These are phyloP conservation scores for Eucidaris tribuloides DNA, from an alignment of 35 echinoderm and acorn worm species.

Conservation along the genomic window DNA sequence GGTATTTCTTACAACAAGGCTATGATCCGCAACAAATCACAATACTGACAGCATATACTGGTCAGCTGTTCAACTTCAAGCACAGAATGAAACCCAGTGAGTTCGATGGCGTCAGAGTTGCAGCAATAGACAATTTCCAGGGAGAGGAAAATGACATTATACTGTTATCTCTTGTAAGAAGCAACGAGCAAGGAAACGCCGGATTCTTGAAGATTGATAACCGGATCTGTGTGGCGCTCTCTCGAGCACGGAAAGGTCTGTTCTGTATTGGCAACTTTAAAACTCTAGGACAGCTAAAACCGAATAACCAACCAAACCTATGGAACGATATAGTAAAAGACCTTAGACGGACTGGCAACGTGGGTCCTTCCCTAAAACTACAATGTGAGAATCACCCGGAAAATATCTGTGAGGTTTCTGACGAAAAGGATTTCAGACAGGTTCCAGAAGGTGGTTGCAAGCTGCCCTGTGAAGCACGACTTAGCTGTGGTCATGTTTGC, in stretches of 20 bases:
- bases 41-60: slow-evolving; percentile 77
- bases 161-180: slow-evolving; percentile 85
- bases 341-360: not conserved
- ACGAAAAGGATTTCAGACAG: slow-evolving; percentile 47
- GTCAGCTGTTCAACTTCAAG: slow-evolving; percentile 83
- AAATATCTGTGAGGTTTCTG: slow-evolving; percentile 25
- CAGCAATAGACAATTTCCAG: slow-evolving; percentile 80
- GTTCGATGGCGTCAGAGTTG: slow-evolving; percentile 62
- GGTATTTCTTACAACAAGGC: slow-evolving; percentile 81
- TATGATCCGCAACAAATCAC: slow-evolving; percentile 80
- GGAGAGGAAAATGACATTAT: slow-evolving; percentile 99
- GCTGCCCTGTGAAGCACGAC: slow-evolving; percentile 47
- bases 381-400: slow-evolving; percentile 75
- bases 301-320: not conserved
- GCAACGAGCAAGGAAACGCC: slow-evolving; percentile 67
- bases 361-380: slow-evolving; percentile 47
- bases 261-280: slow-evolving; percentile 90
- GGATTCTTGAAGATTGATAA: slow-evolving; percentile 84
- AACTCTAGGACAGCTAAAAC: slow-evolving; percentile 26
- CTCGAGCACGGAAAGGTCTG: slow-evolving; percentile 76
- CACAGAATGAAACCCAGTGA: slow-evolving; percentile 36
- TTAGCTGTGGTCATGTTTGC: slow-evolving; percentile 81
- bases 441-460: slow-evolving; percentile 88
- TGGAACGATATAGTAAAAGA: slow-evolving; percentile 64
- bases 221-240: slow-evolving; percentile 89